Conservation (phyloP, 2,888 invertebrate species). For the Leucophenga montana region DNA sequence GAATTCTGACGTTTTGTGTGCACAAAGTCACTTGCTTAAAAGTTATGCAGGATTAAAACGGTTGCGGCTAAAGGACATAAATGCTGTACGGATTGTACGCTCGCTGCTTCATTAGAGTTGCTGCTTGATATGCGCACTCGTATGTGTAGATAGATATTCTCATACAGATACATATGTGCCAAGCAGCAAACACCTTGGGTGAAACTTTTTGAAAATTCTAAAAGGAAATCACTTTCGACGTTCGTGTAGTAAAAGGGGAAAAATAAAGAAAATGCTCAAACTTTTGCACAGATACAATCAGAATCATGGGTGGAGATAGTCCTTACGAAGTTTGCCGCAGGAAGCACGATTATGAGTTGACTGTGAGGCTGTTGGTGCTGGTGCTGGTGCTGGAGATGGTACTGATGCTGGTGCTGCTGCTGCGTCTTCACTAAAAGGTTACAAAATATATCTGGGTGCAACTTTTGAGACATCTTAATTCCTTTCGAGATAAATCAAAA, state of each 20-base stretch:
- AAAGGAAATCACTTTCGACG: conserved; percentile 69
- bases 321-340: conserved; percentile 40
- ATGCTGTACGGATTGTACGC: conserved; percentile 44
- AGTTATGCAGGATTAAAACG: conserved; percentile 67
- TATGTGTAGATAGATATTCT: background rate
- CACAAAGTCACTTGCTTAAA: conserved; percentile 66
- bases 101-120: conserved; percentile 56
- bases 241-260: conserved; percentile 40
- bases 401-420: too few relatives aligned
- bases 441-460: conserved; percentile 49
- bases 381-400: too few relatives aligned
- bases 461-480: conserved; percentile 71
- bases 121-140: conserved; percentile 3
- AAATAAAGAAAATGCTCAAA: conserved; percentile 53
- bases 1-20: conserved; percentile 65
- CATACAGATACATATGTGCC: conserved; percentile 16
- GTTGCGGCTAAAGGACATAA: conserved; percentile 53
- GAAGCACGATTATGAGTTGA: conserved; percentile 61
- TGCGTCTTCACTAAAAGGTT: conserved; percentile 18
- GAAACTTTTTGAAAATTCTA: conserved; percentile 68
- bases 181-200: conserved; percentile 59
- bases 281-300: conserved; percentile 44
- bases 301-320: background rate
- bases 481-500: conserved; percentile 66
- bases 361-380: too few relatives aligned